Evolutionary conservation across 2,888 invertebrate species (phyloP).

Genomic region (Epistrophe eligans): DNA sequence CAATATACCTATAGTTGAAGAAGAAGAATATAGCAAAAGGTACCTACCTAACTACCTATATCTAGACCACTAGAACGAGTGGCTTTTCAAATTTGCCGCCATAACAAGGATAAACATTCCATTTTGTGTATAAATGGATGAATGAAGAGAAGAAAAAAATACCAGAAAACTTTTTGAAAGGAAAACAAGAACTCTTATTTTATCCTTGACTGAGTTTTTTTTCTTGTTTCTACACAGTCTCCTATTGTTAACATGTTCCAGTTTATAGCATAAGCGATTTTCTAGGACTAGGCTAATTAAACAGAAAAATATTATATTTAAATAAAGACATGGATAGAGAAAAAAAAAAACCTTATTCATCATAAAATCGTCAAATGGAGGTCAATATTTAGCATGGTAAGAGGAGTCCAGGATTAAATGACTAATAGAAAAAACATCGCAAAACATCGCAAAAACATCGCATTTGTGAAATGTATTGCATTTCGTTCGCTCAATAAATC

Average conservation of each 20-base stretch:
- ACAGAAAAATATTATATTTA: slow-evolving; percentile 26
- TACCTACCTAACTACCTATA: not conserved
- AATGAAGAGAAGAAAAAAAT: slow-evolving; percentile 7
- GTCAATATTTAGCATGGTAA: slow-evolving; percentile 45
- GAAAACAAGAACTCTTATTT: slow-evolving; percentile 28
- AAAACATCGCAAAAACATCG: slow-evolving; percentile 8
- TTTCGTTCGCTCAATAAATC: not conserved
- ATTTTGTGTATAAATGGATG: slow-evolving; percentile 14
- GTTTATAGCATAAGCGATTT: slow-evolving; percentile 23
- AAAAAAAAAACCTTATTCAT: not conserved
- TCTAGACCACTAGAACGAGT: slow-evolving; percentile 67
- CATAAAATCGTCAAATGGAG: slow-evolving; percentile 44
- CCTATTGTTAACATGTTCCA: slow-evolving; percentile 44
- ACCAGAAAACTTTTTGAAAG: slow-evolving; percentile 12
- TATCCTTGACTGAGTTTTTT: slow-evolving; percentile 48
- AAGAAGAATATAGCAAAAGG: not conserved
- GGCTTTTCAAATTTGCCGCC: slow-evolving; percentile 49
- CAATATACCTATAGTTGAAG: slow-evolving; percentile 29
- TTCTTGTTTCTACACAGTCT: not conserved
- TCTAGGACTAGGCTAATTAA: slow-evolving; percentile 61
- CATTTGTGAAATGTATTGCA: slow-evolving; percentile 40
- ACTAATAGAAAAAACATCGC: slow-evolving; percentile 22
- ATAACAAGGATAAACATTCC: slow-evolving; percentile 64
- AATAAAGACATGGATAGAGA: slow-evolving; percentile 3
- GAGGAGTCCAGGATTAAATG: slow-evolving; percentile 6